Evolutionary conservation across 2,888 invertebrate species (phyloP), one percentile per base, ranked within the genome.

Genomic region (Nezara viridula): DNA sequence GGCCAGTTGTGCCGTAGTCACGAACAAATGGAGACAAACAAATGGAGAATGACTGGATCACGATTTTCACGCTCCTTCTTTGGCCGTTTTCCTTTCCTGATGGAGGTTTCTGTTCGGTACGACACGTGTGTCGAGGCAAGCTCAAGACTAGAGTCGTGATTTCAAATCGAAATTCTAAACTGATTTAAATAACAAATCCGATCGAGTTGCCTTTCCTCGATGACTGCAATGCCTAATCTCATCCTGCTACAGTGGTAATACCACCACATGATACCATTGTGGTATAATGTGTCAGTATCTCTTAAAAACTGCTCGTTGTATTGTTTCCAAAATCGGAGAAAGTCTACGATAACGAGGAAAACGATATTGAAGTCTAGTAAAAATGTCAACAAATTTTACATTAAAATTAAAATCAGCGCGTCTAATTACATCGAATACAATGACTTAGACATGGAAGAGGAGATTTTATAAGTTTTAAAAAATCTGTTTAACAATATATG

Each of bases 11-110:
- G 77, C 77, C 77, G 77, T 37, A 77, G 81, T 81, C 81, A 81
- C 81, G 81, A 81, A 81, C 44, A 81, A 81, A 81, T 81, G 81
- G 81, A 81, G n/a, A 81, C 81, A 44, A 44, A 81, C 66, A 73
- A 73, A 37, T 32, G 32, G 66, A 73, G 44, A 81, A 81, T 81
- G 44, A 44, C 81, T n/a, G 44, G n/a, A 81, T 81, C 81, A 81
- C 81, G 81, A 81, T 47, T 81, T 81, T 47, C 81, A n/a, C 81
- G 44, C n/a, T 44, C 81, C 81, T 81, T 81, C 81, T 81, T 81
- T 81, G 81, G 81, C 44, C 44, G 44, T 81, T 81, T 44, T 81
- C 77, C 40, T 77, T 77, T 40, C 81, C 44, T 9, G n/a, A 40
- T n/a, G 4, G 44, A 9, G 44, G 44, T 44, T 44, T 44, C 44